phyloP scores from a whole-genome alignment of 2,797 vertebrate species.

The Austrolebias charrua region DNA sequence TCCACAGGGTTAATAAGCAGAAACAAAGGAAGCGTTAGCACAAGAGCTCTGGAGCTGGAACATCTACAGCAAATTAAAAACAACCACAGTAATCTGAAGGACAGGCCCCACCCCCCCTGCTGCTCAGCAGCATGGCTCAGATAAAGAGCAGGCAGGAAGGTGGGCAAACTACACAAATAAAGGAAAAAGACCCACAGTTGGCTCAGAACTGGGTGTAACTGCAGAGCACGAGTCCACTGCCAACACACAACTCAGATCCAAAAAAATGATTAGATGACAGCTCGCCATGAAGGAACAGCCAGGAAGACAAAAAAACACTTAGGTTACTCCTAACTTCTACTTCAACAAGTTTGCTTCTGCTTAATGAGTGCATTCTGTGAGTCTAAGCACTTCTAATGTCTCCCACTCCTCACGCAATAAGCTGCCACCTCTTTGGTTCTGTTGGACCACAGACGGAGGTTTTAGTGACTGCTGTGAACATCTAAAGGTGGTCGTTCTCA shows the following conservation, averaged over 20 bases:
- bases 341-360: too few species aligned
- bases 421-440: not conserved
- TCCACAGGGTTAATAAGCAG: constrained; percentile 62
- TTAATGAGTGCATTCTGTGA: not conserved
- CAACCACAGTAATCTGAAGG: constrained; percentile 48
- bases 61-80: constrained; percentile 56
- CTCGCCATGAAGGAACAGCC: not conserved
- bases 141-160: constrained; percentile 15
- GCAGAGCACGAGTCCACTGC: not conserved
- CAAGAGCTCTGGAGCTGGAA: constrained; percentile 55
- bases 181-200: not conserved
- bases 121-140: constrained; percentile 40
- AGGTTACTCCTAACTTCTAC: too few species aligned
- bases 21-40: constrained; percentile 59
- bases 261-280: not conserved
- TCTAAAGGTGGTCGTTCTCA: constrained; percentile 20
- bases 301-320: too few species aligned
- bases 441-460: not conserved
- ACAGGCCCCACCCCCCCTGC: constrained; percentile 41
- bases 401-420: constrained; percentile 13
- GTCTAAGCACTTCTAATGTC: constrained; percentile 23
- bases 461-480: too few species aligned
- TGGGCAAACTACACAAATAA: constrained; percentile 4
- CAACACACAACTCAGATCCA: not conserved
- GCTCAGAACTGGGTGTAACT: not conserved